Evolutionary conservation across 2,888 invertebrate species (phyloP), one percentile per base, ranked within the genome.

Genomic region (Ophion costatus): DNA sequence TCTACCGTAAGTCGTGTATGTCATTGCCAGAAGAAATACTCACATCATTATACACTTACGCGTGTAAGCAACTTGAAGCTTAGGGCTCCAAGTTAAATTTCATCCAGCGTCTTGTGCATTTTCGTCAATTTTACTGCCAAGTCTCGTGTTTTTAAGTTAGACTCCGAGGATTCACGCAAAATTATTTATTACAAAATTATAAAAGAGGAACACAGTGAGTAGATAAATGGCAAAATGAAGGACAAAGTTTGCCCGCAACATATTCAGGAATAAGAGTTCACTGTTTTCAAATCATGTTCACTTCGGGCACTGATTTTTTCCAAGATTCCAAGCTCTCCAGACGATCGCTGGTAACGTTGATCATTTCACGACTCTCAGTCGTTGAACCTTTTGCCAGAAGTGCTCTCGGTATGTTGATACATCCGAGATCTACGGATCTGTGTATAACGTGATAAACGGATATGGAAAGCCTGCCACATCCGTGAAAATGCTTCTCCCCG

Each of bases 341-440:
- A 20, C 33, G 38, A 20, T 76, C 24, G 42, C 42, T 75, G 9
- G 73, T 9, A 10, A 61, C n/a, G 2, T 14, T 56, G 20, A 66
- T 3, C 24, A 74, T 14, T 4, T 42, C 14, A n/a, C 20, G 57
- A 57, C 45, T 66, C 2, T n/a, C 17, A 6, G 14, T 75, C 20
- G 11, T 33, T 29, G 51, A 70, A 38, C 64, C 45, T 17, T 74
- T 24, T 2, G 0, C 10, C 1, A 79, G 56, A 5, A n/a, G 38
- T 17, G 57, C 59, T 33, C 70, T 61, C 10, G 84, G 87, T 45
- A 91, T 86, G 69, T 88, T 67, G 64, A 91, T 84, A 64, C 92
- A 92, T 24, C 92, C 92, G 20, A 91, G 75, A 14, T 90, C 71
- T 82, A 90, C n/a, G 79, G 82, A 87, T 87, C 87, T 82, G 42